These are phyloP conservation scores for Acanthosoma haemorrhoidale DNA, from an alignment of 2,888 invertebrate species.

Conservation along the genomic window DNA sequence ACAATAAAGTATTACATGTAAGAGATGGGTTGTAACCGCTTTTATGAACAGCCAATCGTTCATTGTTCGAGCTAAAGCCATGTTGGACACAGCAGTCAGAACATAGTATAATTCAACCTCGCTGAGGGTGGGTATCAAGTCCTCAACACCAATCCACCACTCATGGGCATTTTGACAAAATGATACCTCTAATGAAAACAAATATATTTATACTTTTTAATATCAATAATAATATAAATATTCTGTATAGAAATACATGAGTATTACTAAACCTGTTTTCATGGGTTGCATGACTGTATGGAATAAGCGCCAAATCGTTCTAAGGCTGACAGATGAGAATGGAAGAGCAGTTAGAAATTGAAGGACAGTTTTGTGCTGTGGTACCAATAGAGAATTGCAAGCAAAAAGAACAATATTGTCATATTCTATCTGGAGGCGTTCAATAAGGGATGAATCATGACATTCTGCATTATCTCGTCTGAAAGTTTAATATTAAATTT, in stretches of 20 bases:
- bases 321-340: constrained; percentile 55
- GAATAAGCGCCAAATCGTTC: constrained; percentile 61
- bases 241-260: too few relatives aligned
- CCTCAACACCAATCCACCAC: constrained; percentile 52
- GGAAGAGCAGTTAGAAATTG: constrained; percentile 75
- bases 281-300: constrained; percentile 32
- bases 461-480: constrained; percentile 30
- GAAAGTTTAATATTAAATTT: too few relatives aligned
- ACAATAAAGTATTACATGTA: constrained; percentile 52
- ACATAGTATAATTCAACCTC: constrained; percentile 72
- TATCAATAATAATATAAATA: not conserved
- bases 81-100: constrained; percentile 71
- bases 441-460: constrained; percentile 45
- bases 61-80: constrained; percentile 61
- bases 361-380: constrained; percentile 69
- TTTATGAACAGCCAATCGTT: constrained; percentile 61
- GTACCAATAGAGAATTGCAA: constrained; percentile 62
- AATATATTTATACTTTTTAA: not conserved
- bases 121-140: constrained; percentile 58
- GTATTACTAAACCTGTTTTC: constrained; percentile 20
- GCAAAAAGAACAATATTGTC: constrained; percentile 67
- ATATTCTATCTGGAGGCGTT: constrained; percentile 63
- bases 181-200: not conserved
- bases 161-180: constrained; percentile 29
- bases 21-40: constrained; percentile 61